Base-by-base conservation (phyloP, 64 coral and sea anemone genomes). In the Montipora capricornis region DNA sequence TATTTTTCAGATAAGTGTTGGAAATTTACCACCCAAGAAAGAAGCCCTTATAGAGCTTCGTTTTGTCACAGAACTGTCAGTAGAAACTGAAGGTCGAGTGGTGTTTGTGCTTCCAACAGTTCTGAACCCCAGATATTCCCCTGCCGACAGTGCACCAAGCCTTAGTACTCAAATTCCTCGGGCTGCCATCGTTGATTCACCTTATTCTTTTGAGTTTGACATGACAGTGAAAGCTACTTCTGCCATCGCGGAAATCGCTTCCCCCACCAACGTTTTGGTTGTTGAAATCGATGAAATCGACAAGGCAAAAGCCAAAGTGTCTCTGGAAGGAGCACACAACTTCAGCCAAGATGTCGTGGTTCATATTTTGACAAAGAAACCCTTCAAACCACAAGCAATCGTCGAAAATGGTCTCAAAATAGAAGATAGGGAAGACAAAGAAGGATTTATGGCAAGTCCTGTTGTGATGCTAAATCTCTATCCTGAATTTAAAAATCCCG, bases 391-490 rank as follows among this genome's bases (percentile, higher is more conserved):
- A 9, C 71, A 92, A 44, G 91, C 89, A 13, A 73, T 94, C 50
- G 91, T 96, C 5, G 97, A 98, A 76, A 89, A 81, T 55, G 97
- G 97, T 50, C 62, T 94, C 15, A 82, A 74, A 76, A 89, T 84
- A 17, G 44, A 78, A 57, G 91, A 51, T 66, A 80, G 29, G 15
- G 70, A 89, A 69, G 79, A 79, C 78, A 75, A 80, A 46, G 75
- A 95, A 22, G 83, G 82, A 14, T 95, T 95, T 68, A 73, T 94
- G 81, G 52, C 87, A 77, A 94, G 84, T 44, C 87, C 94, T 37
- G 94, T 93, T 15, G 94, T 98, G 2, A 98, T 94, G 97, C 79
- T 98, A n/a, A 98, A 93, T 89, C 95, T 98, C 73, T 95, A 94
- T 47, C 97, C 97, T 20, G 94, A 95, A 71, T 98, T 95, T 79